Percentiles rank a stretch among this genome's conserved stretches.
Conservation (phyloP, 35 echinoderm and acorn worm genomes). For the Anneissia japonica region DNA sequence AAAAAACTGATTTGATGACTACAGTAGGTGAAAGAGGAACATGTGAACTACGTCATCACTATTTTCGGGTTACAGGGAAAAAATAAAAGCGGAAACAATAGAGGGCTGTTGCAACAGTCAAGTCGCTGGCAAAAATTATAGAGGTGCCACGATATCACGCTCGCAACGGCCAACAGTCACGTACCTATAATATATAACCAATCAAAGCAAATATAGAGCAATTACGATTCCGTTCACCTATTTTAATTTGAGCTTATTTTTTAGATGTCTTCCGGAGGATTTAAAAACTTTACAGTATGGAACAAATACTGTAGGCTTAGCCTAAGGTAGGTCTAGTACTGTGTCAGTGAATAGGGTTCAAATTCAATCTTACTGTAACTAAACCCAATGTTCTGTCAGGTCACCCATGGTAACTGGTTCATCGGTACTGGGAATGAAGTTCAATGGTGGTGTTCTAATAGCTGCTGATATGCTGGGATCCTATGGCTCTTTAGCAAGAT, state of each 20-base stretch:
- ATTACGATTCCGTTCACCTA: not conserved
- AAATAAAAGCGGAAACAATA: too few relatives aligned
- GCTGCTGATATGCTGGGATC: conserved; percentile 97
- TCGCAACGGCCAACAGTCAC: not conserved
- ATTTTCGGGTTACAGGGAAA: too few relatives aligned
- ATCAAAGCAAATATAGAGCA: not conserved
- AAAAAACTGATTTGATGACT: too few relatives aligned
- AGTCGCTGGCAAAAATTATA: too few relatives aligned
- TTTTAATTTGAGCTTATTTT: not conserved
- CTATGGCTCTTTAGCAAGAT: conserved; percentile 91
- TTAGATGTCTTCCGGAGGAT: not conserved
- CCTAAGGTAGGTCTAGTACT: not conserved
- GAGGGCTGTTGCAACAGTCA: too few relatives aligned
- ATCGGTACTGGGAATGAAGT: conserved; percentile 92
- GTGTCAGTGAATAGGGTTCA: not conserved
- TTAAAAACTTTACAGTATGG: not conserved
- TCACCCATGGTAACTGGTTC: conserved; percentile 87
- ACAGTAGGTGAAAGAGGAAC: too few relatives aligned
- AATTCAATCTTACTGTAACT: not conserved
- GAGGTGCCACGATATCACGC: too few relatives aligned
- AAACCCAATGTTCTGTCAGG: conserved; percentile 25
- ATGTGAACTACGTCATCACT: too few relatives aligned
- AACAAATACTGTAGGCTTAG: not conserved
- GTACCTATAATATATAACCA: not conserved
- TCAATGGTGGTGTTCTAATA: conserved; percentile 82